A percentile compares a stretch with the other conserved stretches of the same genome.
Evolutionary conservation across 2,113 vertebrate genomes (phyloP).

Genomic region (Quiscalus mexicanus): DNA sequence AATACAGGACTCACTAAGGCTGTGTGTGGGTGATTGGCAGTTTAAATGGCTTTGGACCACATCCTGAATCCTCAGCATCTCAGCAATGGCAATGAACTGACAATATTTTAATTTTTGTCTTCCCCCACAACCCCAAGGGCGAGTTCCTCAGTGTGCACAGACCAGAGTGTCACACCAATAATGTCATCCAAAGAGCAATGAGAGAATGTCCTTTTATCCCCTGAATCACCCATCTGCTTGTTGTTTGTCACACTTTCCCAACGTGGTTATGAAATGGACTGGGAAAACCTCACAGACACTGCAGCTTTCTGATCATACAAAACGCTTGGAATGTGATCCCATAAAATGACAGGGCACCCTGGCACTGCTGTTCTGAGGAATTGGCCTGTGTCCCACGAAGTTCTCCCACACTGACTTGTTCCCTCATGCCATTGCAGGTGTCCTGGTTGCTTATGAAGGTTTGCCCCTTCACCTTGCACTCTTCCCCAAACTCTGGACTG

Average conservation of each 20-base stretch:
- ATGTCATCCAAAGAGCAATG: neutral
- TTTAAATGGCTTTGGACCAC: neutral
- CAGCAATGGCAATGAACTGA: neutral
- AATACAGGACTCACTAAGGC: neutral
- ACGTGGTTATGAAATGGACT: neutral
- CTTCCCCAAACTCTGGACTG: conserved; percentile 97
- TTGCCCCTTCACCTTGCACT: conserved; percentile 94
- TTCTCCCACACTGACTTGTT: neutral
- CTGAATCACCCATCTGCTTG: accelerated
- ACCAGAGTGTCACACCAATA: neutral
- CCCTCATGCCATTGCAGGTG: conserved; percentile 83
- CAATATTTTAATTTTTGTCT: neutral
- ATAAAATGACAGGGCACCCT: accelerated
- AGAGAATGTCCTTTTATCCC: neutral
- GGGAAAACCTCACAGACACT: neutral
- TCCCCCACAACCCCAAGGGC: accelerated
- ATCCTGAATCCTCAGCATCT: neutral
- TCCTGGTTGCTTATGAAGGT: conserved; percentile 96
- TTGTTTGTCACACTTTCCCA: neutral
- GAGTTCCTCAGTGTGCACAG: neutral
- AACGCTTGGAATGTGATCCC: neutral
- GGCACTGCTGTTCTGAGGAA: neutral
- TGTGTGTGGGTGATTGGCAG: neutral
- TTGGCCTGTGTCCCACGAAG: neutral
- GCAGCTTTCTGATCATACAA: neutral